These are phyloP conservation scores for Globia sparganii DNA, from an alignment of 2,888 invertebrate species.

Conservation along the genomic window DNA sequence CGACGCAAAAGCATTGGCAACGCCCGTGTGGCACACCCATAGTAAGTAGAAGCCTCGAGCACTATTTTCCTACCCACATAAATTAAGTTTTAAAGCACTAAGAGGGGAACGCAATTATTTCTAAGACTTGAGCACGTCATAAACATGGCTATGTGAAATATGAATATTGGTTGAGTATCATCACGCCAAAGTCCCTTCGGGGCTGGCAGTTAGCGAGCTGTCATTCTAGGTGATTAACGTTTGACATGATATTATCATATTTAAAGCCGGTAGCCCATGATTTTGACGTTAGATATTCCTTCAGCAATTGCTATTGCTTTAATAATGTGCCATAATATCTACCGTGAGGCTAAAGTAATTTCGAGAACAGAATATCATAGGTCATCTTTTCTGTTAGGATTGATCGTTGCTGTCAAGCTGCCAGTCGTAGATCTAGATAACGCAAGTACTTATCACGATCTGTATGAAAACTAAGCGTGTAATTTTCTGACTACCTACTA, in stretches of 20 bases:
- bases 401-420: no score
- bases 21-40: background rate
- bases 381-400: no score
- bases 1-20: no score
- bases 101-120: constrained; percentile 58
- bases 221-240: constrained; percentile 25
- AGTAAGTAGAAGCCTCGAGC: constrained; percentile 20
- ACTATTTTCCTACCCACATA: constrained; percentile 48
- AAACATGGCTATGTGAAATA: constrained; percentile 56
- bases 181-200: constrained; percentile 33
- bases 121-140: constrained; percentile 53
- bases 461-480: no score
- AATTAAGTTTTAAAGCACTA: constrained; percentile 49
- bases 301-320: constrained; percentile 8
- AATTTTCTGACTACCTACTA: no score
- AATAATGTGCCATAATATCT: background rate
- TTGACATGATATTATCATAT: constrained; percentile 23
- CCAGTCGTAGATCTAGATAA: no score
- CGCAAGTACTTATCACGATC: no score
- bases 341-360: background rate
- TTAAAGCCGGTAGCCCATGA: constrained; percentile 23
- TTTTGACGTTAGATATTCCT: constrained; percentile 3
- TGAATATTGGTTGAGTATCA: constrained; percentile 50
- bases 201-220: constrained; percentile 40
- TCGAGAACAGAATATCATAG: background rate